Base-by-base conservation (phyloP, 2,113 vertebrate species). In the Parotia lawesii region DNA sequence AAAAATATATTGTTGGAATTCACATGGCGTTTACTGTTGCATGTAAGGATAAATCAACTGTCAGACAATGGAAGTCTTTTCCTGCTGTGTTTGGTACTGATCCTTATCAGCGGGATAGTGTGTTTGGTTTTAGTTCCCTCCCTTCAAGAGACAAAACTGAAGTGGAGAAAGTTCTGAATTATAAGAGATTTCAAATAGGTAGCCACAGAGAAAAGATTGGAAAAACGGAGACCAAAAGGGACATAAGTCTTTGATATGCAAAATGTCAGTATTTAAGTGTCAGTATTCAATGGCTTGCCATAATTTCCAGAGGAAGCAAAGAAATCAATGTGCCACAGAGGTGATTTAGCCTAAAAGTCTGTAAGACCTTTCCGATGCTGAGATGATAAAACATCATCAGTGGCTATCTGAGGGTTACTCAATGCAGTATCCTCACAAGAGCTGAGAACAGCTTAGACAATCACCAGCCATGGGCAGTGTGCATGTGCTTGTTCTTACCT, bases 1-100 rank as follows among this genome's bases (percentile, higher is more conserved):
- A 77, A 87, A 95, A 94, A 92, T 83, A 45, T 15, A 71, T 53
- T 73, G 27, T 85, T 90, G 91, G 60, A 87, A 89, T 87, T 94
- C 64, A 71, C 18, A 92, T 28, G 54, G 56, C 2, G 6, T 50
- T 90, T 93, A 73, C 64, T 33, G 54, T 54, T 88, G 58, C 67
- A 42, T n/a, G 31, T 61, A 85, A 79, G 19, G 38, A 38, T 73
- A 76, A 45, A 82, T 72, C 74, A 79, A 4, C 29, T 62, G 31
- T 28, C 42, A 74, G 72, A 74, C 54, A 87, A 25, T 35, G n/a
- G 78, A 87, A 85, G 42, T 62, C 6, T 66, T 91, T 54, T 82
- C 74, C 71, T 93, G 60, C 75, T 77, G 1, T 72, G 42, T 73
- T 83, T 93, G 75, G 67, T 87, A 47, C 54, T 50, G 42, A 85